Base-by-base conservation (phyloP, 1,140 invertebrate genomes). In the Mylabris phalerata region DNA sequence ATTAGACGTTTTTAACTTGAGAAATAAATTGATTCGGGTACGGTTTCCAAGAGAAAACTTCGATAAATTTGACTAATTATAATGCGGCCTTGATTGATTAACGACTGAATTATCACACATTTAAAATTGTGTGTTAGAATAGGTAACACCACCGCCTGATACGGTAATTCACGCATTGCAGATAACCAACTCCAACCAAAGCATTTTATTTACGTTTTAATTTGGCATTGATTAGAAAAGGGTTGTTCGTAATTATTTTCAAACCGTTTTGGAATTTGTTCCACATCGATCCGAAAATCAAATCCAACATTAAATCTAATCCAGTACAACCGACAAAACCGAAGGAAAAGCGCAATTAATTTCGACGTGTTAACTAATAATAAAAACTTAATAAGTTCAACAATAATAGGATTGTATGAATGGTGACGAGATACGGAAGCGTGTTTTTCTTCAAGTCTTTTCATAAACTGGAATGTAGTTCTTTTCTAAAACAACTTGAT, bases 111-210 rank as follows among this genome's bases (percentile, higher is more conserved):
- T 19, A 19, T 19, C 19, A 19, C 19, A 19, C 1, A 19, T 19
- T 19, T 2, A 32, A 32, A 32, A 32, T 32, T 32, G 32, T 32
- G 32, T 32, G 7, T 5, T 7, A 7, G 32, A 19, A 50, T 50
- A 41, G 42, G 51, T 45, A 45, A 45, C 46, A 54, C 44, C 46
- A 54, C 51, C 39, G 51, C 41, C 51, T 54, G 51, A 46, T 54
- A 54, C 51, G 51, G 42, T 54, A 54, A 54, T 54, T 54, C 51
- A 54, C 51, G 51, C 51, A 54, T 54, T 54, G 51, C 51, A 54
- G 51, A 54, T 54, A 54, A 54, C 51, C 7, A 45, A 25, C 45
- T 54, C 45, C 25, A 54, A 54, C 51, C 51, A 54, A 54, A 54
- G 51, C 51, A 45, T 54, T 32, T 54, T 45, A 54, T 54, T 54